phyloP scores from a whole-genome alignment of 2,888 invertebrate species.

The Agrilus mali region DNA sequence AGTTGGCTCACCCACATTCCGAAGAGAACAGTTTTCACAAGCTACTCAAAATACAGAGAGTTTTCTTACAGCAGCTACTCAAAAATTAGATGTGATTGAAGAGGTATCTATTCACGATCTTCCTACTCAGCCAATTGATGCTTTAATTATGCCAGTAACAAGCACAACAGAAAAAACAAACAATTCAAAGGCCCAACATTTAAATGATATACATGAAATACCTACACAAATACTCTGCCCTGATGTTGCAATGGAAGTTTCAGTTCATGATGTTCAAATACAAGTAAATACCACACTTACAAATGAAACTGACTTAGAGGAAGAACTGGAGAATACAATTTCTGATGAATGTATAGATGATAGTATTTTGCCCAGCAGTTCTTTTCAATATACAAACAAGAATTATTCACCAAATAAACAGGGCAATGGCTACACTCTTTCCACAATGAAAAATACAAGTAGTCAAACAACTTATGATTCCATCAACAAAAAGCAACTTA shows the following conservation, averaged over 20 bases:
- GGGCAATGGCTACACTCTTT: no score
- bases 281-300: conserved; percentile 1
- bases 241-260: conserved; percentile 1
- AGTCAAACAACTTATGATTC: no score
- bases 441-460: no score
- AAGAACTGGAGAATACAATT: neutral
- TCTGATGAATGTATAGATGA: no score
- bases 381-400: no score
- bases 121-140: conserved; percentile 1
- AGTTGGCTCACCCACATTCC: no score
- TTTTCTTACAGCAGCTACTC: no score
- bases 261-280: conserved; percentile 1
- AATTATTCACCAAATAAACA: no score
- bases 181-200: neutral
- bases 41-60: no score
- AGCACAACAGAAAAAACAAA: neutral
- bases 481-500: no score
- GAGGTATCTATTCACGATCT: conserved; percentile 1
- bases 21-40: no score
- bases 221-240: conserved; percentile 3
- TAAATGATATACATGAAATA: conserved; percentile 4
- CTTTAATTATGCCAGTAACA: neutral
- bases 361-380: no score
- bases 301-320: conserved; percentile 2
- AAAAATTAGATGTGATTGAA: neutral